Evolutionary conservation across 2,797 vertebrate genomes (phyloP).

Genomic region (Acrossocheilus fasciatus): DNA sequence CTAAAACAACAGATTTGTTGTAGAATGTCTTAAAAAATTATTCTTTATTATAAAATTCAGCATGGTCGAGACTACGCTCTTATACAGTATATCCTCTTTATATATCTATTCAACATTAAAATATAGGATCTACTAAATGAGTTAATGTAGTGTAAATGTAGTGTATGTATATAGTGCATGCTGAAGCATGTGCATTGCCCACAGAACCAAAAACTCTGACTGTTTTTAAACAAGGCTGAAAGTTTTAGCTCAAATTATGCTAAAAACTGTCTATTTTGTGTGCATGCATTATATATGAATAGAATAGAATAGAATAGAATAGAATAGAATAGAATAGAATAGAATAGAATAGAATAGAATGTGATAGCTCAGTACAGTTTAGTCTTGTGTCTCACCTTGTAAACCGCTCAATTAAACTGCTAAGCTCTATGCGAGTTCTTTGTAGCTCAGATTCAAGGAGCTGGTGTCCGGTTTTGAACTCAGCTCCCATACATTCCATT

Average conservation of each 20-base stretch:
- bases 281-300: neutral
- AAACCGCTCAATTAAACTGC: slow-evolving; percentile 75
- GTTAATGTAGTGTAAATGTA: too few relatives aligned
- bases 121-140: too few relatives aligned
- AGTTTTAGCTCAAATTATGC: neutral
- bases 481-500: slow-evolving; percentile 80
- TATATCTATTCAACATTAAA: too few relatives aligned
- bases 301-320: neutral
- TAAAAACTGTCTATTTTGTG: neutral
- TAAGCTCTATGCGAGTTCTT: slow-evolving; percentile 75
- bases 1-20: too few relatives aligned
- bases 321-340: neutral
- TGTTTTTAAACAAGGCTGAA: neutral
- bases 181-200: too few relatives aligned
- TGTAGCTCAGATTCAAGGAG: slow-evolving; percentile 78
- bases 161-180: too few relatives aligned
- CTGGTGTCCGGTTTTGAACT: slow-evolving; percentile 78
- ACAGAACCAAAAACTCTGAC: neutral
- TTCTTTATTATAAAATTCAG: neutral
- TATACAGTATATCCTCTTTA: too few relatives aligned
- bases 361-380: neutral
- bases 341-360: neutral
- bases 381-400: slow-evolving; percentile 69
- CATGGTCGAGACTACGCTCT: neutral
- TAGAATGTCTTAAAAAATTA: too few relatives aligned